Evolutionary conservation across 2,888 invertebrate genomes (phyloP).

Genomic region (Dioctria rufipes): DNA sequence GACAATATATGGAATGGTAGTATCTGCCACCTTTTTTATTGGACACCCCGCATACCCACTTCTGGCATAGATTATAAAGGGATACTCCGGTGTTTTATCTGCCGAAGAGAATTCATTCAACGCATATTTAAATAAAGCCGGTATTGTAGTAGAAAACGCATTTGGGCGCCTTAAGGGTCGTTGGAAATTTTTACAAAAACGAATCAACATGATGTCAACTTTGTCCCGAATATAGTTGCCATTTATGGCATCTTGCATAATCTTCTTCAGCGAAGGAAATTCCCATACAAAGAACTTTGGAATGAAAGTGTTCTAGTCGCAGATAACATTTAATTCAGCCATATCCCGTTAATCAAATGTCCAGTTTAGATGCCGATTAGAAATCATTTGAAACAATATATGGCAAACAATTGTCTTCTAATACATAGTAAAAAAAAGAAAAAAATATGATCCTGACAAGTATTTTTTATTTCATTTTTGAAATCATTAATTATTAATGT

Average conservation of each 20-base stretch:
- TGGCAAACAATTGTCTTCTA: too few species aligned
- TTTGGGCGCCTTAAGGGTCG: constrained; percentile 63
- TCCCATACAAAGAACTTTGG: background rate
- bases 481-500: too few species aligned
- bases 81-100: background rate
- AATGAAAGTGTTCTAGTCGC: too few species aligned
- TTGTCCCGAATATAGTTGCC: constrained; percentile 60
- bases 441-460: too few species aligned
- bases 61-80: background rate
- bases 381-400: too few species aligned
- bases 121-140: constrained; percentile 57
- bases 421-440: too few species aligned
- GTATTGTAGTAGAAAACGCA: constrained; percentile 59
- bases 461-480: too few species aligned
- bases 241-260: constrained; percentile 59
- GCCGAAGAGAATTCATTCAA: constrained; percentile 61
- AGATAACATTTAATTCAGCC: too few species aligned
- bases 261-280: constrained; percentile 33
- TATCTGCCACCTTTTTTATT: background rate
- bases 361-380: too few species aligned
- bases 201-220: constrained; percentile 60
- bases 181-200: constrained; percentile 62
- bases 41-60: background rate
- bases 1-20: too few species aligned
- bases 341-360: too few species aligned